A percentile compares a stretch with the other conserved stretches of the same genome.
phyloP scores from a whole-genome alignment of 2,797 vertebrate species.

The Acrossocheilus fasciatus region DNA sequence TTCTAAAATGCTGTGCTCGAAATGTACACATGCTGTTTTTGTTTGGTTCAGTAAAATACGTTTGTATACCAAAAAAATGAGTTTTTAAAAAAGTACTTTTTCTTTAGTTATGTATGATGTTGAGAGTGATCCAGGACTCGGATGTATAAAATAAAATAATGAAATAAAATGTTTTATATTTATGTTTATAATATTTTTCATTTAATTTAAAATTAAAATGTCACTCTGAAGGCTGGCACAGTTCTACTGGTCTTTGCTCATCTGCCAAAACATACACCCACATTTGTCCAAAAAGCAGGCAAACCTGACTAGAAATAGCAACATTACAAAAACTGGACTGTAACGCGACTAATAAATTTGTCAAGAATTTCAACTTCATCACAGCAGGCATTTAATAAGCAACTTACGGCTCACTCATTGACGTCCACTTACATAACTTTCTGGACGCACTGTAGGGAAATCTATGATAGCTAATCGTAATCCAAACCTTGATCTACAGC shows the following conservation, averaged over 20 bases:
- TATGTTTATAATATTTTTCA: neutral
- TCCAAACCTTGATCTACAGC: slow-evolving; percentile 8
- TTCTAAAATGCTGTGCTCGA: neutral
- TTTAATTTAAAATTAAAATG: neutral
- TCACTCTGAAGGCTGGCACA: neutral
- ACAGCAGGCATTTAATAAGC: neutral
- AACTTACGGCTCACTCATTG: neutral
- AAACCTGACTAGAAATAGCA: slow-evolving; percentile 18
- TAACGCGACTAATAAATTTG: neutral
- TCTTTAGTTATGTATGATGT: too few relatives aligned
- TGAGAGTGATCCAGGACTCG: too few relatives aligned
- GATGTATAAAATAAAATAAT: too few relatives aligned
- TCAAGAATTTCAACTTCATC: neutral
- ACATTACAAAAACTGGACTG: neutral
- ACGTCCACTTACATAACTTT: slow-evolving; percentile 14
- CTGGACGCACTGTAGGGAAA: slow-evolving; percentile 8
- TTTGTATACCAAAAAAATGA: neutral
- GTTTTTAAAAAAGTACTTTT: too few relatives aligned
- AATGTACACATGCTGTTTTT: neutral
- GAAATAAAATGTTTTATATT: too few relatives aligned
- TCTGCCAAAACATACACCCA: neutral
- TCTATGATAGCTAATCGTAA: slow-evolving; percentile 15
- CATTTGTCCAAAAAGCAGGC: neutral
- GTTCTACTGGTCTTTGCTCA: neutral
- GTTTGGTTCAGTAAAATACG: neutral